These are phyloP conservation scores for Oxyteleia sp. DNA, from an alignment of 2,888 invertebrate genomes.

Conservation along the genomic window DNA sequence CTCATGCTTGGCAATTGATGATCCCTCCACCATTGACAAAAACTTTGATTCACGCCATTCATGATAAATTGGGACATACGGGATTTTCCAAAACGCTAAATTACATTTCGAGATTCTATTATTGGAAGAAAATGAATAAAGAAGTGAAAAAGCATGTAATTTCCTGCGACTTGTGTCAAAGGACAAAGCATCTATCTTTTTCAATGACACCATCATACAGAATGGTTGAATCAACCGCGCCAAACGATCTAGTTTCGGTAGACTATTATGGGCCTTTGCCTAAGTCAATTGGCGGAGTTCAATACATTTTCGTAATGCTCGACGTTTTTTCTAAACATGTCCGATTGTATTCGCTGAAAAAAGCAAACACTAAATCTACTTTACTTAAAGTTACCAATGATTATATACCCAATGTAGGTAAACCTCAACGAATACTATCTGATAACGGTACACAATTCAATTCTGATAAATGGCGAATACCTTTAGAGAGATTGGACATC, in stretches of 20 bases:
- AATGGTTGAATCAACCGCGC: slow-evolving; percentile 12
- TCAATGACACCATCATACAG: slow-evolving; percentile 38
- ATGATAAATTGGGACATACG: no score
- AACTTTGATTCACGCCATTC: no score
- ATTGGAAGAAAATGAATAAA: no score
- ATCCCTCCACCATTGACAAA: no score
- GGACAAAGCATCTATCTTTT: slow-evolving; percentile 25
- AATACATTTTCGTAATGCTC: slow-evolving; percentile 36
- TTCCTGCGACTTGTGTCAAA: slow-evolving; percentile 73
- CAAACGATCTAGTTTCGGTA: slow-evolving; percentile 31
- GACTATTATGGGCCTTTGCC: slow-evolving; percentile 54
- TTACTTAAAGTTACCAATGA: not conserved
- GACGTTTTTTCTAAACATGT: slow-evolving; percentile 46
- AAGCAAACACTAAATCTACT: slow-evolving; percentile 64
- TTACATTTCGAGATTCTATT: no score
- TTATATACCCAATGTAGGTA: not conserved
- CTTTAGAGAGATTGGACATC: not conserved
- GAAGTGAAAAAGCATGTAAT: no score
- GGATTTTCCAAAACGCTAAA: no score
- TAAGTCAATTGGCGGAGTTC: slow-evolving; percentile 19
- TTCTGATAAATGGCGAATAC: not conserved
- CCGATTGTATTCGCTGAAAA: slow-evolving; percentile 66
- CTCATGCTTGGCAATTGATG: no score
- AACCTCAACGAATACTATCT: not conserved
- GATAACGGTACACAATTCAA: no score